phyloP scores from a whole-genome alignment of 2,888 invertebrate species.

The Cheilosia pagana region DNA sequence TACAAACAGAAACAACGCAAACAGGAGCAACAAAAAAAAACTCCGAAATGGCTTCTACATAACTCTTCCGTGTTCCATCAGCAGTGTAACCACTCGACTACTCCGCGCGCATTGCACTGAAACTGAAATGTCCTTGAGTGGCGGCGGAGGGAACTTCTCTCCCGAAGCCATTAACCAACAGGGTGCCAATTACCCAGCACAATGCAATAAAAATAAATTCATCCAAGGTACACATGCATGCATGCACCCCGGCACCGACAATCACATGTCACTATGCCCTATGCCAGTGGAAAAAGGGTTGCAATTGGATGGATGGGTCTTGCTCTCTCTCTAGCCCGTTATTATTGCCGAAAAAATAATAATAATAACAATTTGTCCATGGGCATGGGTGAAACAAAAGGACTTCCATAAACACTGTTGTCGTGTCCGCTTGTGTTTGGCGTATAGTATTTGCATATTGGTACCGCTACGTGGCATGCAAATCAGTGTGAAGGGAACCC shows the following conservation, averaged over 20 bases:
- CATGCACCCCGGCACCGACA: constrained; percentile 23
- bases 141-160: constrained; percentile 47
- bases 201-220: constrained; percentile 69
- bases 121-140: constrained; percentile 71
- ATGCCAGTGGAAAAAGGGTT: constrained; percentile 50
- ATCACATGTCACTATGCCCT: constrained; percentile 38
- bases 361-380: constrained; percentile 67
- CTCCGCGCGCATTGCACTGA: constrained; percentile 36
- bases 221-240: constrained; percentile 54
- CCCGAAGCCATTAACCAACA: constrained; percentile 73
- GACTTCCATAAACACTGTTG: constrained; percentile 32
- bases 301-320: constrained; percentile 15
- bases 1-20: constrained; percentile 40
- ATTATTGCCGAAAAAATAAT: constrained; percentile 55
- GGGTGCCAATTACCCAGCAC: constrained; percentile 71
- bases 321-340: neutral
- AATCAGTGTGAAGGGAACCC: constrained; percentile 47
- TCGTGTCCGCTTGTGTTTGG: constrained; percentile 10
- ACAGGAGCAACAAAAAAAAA: constrained; percentile 8
- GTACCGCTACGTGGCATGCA: constrained; percentile 67
- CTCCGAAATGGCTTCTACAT: constrained; percentile 41
- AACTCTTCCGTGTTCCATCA: constrained; percentile 69
- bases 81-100: constrained; percentile 61
- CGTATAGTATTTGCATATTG: constrained; percentile 43
- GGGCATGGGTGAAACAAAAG: constrained; percentile 54